Evolutionary conservation across 2,113 vertebrate genomes (phyloP), one percentile per base, ranked within the genome.

Genomic region (Phylloscopus trochiloides): DNA sequence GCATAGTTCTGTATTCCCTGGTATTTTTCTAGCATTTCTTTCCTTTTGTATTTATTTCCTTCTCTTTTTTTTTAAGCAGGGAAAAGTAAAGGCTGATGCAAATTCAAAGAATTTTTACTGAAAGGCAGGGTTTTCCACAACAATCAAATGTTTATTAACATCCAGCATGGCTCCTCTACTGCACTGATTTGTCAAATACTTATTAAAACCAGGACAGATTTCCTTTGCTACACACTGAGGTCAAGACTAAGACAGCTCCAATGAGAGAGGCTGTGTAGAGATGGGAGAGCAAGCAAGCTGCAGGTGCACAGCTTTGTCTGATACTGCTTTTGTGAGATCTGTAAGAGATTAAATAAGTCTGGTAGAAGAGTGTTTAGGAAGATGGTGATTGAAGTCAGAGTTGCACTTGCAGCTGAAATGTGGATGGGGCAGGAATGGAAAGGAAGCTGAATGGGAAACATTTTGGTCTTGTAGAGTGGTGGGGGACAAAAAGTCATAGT

Each of bases 11-110:
- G 31, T 20, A 12, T 63, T 94, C 61, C 45, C 77, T 94, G 61
- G 40, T 58, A 61, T 54, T 94, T 91, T 94, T 96, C 51, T 71
- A 73, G 54, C 24, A 16, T 55, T 83, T 83, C 77, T 83, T 80
- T 3, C 19, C 7, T 76, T 76, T 55, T 38, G 6, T 22, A 31
- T 70, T 65, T 55, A 32, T 68, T 72, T 73, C 26, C 26, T 50
- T 4, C 14, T 43, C 51, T 40, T 38, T 67, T 68, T 55, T 66
- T 50, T 40, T 15, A 52, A 86, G 45, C 21, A n/a, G 13, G 10
- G 6, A 66, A 43, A 76, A 77, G 11, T 36, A 66, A 93, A 70
- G 83, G 21, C 42, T 40, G 31, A 38, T 32, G 28, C 54, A 68
- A 78, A 74, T n/a, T 63, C 26, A 48, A 63, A 81, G 10, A 38